Evolutionary conservation across 2,797 vertebrate species (phyloP).

Genomic region (Amazona finschi): DNA sequence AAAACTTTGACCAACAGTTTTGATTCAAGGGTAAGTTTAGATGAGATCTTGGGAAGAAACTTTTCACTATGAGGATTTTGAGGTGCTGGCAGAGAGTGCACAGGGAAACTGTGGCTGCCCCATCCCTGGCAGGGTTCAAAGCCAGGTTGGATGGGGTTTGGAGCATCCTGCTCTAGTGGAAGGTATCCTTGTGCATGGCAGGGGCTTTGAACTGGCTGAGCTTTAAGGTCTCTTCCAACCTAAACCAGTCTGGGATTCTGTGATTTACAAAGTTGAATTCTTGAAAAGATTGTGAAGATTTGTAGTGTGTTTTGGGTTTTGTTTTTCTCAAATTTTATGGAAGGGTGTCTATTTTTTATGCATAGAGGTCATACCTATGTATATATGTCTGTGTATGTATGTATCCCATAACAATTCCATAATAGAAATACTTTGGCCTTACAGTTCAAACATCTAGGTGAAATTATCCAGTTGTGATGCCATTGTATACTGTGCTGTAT

Average conservation of each 20-base stretch:
- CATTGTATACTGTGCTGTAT: background rate
- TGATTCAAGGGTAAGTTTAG: background rate
- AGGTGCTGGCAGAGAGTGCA: background rate
- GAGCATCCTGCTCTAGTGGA: background rate
- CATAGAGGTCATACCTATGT: background rate
- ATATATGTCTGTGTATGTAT: background rate
- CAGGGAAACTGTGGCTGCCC: background rate
- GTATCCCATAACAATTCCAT: background rate
- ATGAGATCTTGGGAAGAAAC: background rate
- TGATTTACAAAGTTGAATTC: background rate
- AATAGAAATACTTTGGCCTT: background rate
- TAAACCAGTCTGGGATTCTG: background rate
- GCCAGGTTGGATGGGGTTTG: background rate
- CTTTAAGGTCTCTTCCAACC: background rate
- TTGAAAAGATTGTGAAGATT: background rate
- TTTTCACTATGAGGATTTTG: background rate
- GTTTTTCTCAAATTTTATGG: background rate
- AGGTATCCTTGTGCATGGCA: background rate
- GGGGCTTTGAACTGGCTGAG: background rate
- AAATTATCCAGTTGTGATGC: background rate
- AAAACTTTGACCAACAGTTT: background rate
- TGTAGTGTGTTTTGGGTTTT: background rate
- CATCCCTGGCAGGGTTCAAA: background rate
- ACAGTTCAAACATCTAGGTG: background rate
- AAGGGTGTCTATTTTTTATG: background rate